These are phyloP conservation scores for Otis tarda DNA, from an alignment of 2,113 vertebrate species.

Conservation along the genomic window DNA sequence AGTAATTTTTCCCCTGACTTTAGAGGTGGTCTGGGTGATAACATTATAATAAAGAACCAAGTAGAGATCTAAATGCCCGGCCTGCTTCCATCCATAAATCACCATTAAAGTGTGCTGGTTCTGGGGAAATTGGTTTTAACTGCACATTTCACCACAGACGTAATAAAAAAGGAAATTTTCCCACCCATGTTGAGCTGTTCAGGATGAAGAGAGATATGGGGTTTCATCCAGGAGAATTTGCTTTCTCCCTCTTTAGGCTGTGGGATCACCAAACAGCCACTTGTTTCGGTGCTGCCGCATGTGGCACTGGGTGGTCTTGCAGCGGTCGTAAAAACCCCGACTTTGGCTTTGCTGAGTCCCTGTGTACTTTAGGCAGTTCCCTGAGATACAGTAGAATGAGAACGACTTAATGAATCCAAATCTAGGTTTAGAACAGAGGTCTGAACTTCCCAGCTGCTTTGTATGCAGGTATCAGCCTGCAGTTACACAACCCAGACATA, in stretches of 20 bases:
- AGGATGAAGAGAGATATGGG: background rate
- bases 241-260: background rate
- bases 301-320: background rate
- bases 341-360: background rate
- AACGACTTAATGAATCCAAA: background rate
- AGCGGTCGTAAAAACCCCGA: background rate
- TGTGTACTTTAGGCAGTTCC: background rate
- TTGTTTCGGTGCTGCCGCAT: accelerated
- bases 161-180: slow-evolving; percentile 10
- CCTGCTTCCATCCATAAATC: background rate
- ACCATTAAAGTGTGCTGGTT: slow-evolving; percentile 2
- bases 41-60: background rate
- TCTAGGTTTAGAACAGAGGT: background rate
- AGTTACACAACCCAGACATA: background rate
- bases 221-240: background rate
- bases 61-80: background rate
- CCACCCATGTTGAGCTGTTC: background rate
- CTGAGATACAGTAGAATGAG: background rate
- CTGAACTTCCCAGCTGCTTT: background rate
- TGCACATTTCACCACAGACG: background rate
- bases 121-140: slow-evolving; percentile 36
- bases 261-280: background rate
- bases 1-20: background rate
- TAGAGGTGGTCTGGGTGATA: background rate
- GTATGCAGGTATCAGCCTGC: background rate